These are phyloP conservation scores for Mythimna impura DNA, from an alignment of 2,888 invertebrate genomes.

Conservation along the genomic window DNA sequence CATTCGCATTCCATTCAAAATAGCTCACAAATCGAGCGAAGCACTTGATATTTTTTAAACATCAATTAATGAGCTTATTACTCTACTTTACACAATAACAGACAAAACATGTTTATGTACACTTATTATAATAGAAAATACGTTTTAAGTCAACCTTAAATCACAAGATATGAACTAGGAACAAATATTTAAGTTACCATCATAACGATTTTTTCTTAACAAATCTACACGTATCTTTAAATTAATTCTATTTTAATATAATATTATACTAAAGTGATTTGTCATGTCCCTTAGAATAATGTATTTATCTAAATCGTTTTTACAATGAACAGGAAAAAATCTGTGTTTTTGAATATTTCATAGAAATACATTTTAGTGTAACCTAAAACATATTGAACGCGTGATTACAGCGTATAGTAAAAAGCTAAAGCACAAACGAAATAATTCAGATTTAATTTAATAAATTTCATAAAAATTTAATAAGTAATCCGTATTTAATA, in stretches of 20 bases:
- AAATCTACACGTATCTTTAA: conserved; percentile 56
- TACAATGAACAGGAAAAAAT: conserved; percentile 49
- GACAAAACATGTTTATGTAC: conserved; percentile 66
- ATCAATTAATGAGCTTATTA: conserved; percentile 59
- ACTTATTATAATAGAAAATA: conserved; percentile 67
- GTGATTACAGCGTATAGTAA: conserved; percentile 30
- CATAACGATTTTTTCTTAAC: conserved; percentile 63
- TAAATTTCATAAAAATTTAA: conserved; percentile 23
- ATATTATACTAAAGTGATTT: conserved; percentile 57
- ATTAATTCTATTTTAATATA: conserved; percentile 41
- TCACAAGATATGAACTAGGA: conserved; percentile 75
- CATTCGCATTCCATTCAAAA: conserved; percentile 23
- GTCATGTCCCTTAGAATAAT: conserved; percentile 64
- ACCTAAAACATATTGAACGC: conserved; percentile 26
- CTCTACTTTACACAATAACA: conserved; percentile 68
- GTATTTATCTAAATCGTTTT: conserved; percentile 46
- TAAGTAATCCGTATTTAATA: conserved; percentile 50
- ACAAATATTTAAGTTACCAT: conserved; percentile 72
- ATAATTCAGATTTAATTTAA: conserved; percentile 24
- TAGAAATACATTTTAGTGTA: conserved; percentile 31
- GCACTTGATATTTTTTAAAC: conserved; percentile 59
- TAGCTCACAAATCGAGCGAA: conserved; percentile 34
- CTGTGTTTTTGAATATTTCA: conserved; percentile 24
- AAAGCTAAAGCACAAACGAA: conserved; percentile 46
- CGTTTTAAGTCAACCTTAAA: conserved; percentile 72